phyloP scores from a whole-genome alignment of 1,140 invertebrate species.

The Danaus melanippus region DNA sequence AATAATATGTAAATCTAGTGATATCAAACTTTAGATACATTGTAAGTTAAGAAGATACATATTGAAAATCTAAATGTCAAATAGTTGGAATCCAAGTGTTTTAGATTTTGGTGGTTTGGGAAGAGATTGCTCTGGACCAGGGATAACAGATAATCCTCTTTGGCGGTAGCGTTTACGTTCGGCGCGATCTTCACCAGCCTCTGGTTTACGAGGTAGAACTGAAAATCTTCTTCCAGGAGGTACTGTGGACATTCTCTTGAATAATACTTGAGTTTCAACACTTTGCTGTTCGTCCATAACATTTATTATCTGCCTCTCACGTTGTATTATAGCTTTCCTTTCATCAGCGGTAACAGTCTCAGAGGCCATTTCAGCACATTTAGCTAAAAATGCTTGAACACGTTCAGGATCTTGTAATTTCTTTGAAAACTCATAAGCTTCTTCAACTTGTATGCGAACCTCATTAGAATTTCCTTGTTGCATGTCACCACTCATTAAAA shows the following conservation, averaged over 20 bases:
- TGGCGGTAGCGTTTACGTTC: conserved; percentile 42
- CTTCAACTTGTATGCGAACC: conserved; percentile 60
- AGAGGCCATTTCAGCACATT: conserved; percentile 53
- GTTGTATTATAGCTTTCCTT: conserved; percentile 46
- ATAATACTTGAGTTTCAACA: conserved; percentile 49
- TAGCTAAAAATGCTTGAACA: conserved; percentile 51
- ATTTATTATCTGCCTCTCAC: conserved; percentile 46
- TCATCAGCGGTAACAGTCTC: conserved; percentile 48
- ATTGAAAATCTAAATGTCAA: conserved; percentile 39
- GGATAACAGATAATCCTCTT: conserved; percentile 49
- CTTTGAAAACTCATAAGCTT: conserved; percentile 57
- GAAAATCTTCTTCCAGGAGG: conserved; percentile 51
- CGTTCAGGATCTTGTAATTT: conserved; percentile 53
- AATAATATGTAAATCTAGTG: too few relatives aligned
- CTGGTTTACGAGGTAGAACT: conserved; percentile 47
- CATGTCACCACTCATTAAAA: conserved; percentile 68
- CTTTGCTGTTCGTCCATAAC: conserved; percentile 45
- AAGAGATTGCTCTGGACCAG: conserved; percentile 41
- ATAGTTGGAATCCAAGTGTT: conserved; percentile 49
- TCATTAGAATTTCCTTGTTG: conserved; percentile 71
- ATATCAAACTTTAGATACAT: too few relatives aligned
- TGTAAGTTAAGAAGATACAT: too few relatives aligned
- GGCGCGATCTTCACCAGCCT: conserved; percentile 21
- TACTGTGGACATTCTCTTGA: conserved; percentile 59
- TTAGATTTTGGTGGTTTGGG: conserved; percentile 44